A percentile compares a stretch with the other conserved stretches of the same genome.
Conservation (phyloP, 2,113 vertebrate species). For the Scomber scombrus region DNA sequence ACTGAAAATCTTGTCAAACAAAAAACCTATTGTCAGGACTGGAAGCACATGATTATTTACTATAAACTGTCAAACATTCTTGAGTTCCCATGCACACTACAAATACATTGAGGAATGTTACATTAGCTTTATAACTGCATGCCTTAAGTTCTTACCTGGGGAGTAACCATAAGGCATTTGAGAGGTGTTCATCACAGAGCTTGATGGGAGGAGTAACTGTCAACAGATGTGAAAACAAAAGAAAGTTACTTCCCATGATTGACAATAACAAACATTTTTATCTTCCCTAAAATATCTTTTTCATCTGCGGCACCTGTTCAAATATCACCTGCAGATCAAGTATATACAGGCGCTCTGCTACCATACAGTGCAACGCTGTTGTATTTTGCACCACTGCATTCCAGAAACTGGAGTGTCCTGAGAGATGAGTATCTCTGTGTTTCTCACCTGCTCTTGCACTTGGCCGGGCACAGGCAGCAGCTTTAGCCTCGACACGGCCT, state of each 20-base stretch:
- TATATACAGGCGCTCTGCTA: constrained; percentile 29
- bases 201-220: constrained; percentile 72
- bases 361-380: neutral
- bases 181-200: constrained; percentile 40
- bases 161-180: constrained; percentile 78
- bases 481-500: constrained; percentile 82
- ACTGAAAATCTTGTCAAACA: too few species aligned
- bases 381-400: constrained; percentile 53
- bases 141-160: constrained; percentile 79
- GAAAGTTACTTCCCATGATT: constrained; percentile 60
- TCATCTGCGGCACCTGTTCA: constrained; percentile 57
- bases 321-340: constrained; percentile 59
- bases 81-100: neutral
- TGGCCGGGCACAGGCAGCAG: constrained; percentile 75
- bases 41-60: neutral
- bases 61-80: neutral
- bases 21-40: neutral
- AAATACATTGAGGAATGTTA: constrained; percentile 38
- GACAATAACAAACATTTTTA: constrained; percentile 56
- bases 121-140: constrained; percentile 39
- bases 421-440: constrained; percentile 25
- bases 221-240: constrained; percentile 67
- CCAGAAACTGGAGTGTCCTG: constrained; percentile 65
- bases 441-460: constrained; percentile 80
- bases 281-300: constrained; percentile 41